Percentiles rank a stretch among this genome's conserved stretches.
These are phyloP conservation scores for Chaetodon auriga DNA, from an alignment of 2,113 vertebrate species.

Conservation along the genomic window DNA sequence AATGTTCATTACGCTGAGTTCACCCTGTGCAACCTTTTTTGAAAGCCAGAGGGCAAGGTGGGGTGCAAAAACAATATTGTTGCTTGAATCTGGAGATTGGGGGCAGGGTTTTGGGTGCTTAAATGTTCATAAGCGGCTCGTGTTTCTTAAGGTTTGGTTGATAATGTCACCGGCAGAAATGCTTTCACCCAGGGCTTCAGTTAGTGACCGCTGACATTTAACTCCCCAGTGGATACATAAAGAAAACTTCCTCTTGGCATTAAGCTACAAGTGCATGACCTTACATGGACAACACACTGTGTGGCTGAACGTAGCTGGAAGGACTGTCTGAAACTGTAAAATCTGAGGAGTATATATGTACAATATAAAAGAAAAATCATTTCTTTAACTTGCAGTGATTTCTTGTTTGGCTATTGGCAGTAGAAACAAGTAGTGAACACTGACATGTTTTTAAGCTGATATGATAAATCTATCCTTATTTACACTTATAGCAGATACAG, in stretches of 20 bases:
- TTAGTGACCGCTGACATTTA: background rate
- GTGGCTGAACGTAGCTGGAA: background rate
- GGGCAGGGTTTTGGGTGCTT: no score
- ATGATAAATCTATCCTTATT: background rate
- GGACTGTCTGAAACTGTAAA: background rate
- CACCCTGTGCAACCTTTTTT: background rate
- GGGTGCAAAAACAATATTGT: background rate
- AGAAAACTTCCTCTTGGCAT: constrained; percentile 29
- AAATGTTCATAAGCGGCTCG: background rate
- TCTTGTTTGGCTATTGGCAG: background rate
- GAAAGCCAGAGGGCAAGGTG: background rate
- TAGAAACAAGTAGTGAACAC: no score
- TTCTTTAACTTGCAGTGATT: background rate
- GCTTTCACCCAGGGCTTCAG: background rate
- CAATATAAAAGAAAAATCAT: background rate
- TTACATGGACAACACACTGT: background rate
- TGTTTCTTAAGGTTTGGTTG: background rate
- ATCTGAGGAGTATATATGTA: background rate
- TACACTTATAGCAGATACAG: background rate
- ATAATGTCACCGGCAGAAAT: background rate
- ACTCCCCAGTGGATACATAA: background rate
- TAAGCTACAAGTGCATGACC: background rate
- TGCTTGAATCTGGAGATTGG: background rate
- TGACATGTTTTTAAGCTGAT: no score
- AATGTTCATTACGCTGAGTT: background rate